Evolutionary conservation across 2,888 invertebrate genomes (phyloP), one percentile per base, ranked within the genome.

Genomic region (Brenthis daphne): DNA sequence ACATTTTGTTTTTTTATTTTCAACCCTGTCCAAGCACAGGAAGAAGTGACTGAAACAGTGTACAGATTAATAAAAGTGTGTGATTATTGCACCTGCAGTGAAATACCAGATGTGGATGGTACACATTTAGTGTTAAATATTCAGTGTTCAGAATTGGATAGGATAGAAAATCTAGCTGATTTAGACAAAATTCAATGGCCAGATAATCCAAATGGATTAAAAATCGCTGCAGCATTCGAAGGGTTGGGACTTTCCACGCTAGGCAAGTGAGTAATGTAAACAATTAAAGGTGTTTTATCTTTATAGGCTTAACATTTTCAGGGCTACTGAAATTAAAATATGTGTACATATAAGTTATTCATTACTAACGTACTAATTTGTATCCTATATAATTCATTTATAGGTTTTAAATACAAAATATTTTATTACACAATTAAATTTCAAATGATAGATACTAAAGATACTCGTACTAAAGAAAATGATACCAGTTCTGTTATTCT

Each of bases 171-270:
- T 77, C 80, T 89, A 29, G 84, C 87, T 1, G 90, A 90, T 77
- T 79, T 92, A 80, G 87, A 92, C 70, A 90, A 90, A 76, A 87
- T 93, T 54, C 83, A 83, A 71, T 93, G 93, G 93, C 93, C 93
- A 14, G 80, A 81, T 55, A 91, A 92, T 68, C 83, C 86, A 0
- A 90, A 91, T 65, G 87, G 87, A n/a, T 77, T 91, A 80, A 89
- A 87, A 79, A 88, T 93, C 69, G 81, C 87, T 0, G 92, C 90
- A 3, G 80, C 88, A 0, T 92, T 93, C 57, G 88, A 90, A 75
- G 90, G 89, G 43, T 75, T 93, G 65, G 88, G 87, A 24, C 76
- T 92, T 55, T 82, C 87, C 24, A 90, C 90, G 4, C 78, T 93
- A 71, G 88, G 87, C 82, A 92, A 90, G 93, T 93, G 82, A 85